Conservation (phyloP, 2,113 vertebrate genomes). For the Echinops telfairi region DNA sequence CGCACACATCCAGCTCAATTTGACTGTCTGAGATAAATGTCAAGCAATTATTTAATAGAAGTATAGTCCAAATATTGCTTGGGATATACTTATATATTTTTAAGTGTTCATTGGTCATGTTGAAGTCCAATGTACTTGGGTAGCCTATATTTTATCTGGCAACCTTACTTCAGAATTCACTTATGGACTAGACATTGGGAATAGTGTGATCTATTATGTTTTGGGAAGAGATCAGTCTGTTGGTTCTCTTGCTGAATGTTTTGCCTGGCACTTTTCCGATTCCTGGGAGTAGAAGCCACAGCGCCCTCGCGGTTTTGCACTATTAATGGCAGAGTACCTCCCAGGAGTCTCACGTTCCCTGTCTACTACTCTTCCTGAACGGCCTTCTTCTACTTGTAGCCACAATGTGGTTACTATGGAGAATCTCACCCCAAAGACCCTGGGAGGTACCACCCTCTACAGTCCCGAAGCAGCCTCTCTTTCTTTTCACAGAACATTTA, state of each 20-base stretch:
- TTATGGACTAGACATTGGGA: background rate
- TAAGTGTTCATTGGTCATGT: background rate
- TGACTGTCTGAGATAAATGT: background rate
- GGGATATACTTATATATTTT: background rate
- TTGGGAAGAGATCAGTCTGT: background rate
- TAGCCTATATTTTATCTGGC: background rate
- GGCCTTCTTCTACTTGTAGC: background rate
- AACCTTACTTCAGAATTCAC: background rate
- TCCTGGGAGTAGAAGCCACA: background rate
- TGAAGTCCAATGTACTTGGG: background rate
- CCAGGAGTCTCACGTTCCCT: background rate
- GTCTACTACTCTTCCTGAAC: background rate
- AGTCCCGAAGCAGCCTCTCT: background rate
- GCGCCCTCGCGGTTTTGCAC: accelerated
- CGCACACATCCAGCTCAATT: background rate
- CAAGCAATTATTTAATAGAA: background rate
- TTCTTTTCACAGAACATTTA: background rate
- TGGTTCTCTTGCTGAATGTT: background rate
- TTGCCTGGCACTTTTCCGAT: background rate
- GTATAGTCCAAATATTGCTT: background rate
- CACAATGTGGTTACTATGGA: background rate
- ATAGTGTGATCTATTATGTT: background rate
- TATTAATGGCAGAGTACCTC: background rate
- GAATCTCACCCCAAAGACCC: background rate
- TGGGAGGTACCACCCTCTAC: no score